Evolutionary conservation across 2,113 vertebrate species (phyloP).

Genomic region (Serilophus lunatus): DNA sequence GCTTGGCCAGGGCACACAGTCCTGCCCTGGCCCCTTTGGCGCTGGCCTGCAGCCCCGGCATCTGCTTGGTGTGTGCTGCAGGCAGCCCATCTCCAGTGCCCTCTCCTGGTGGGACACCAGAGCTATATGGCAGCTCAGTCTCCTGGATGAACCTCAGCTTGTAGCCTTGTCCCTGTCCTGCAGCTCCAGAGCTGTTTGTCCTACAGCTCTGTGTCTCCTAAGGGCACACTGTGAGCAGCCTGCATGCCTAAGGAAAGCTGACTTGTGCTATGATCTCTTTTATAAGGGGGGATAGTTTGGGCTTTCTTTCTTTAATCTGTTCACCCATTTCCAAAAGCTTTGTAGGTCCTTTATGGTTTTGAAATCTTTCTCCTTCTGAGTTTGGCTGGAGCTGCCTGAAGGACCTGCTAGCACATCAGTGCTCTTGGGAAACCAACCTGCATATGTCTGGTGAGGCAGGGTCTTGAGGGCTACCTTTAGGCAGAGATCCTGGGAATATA

Average conservation of each 20-base stretch:
- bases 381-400: not conserved
- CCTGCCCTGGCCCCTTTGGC: rapidly evolving
- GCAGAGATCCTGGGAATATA: not conserved
- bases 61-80: rapidly evolving
- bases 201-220: not conserved
- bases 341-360: not conserved
- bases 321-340: not conserved
- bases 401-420: not conserved
- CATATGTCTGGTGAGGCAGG: not conserved
- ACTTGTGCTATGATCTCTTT: not conserved
- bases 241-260: not conserved
- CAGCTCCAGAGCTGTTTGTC: not conserved
- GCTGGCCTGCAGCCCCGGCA: not conserved
- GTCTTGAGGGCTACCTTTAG: not conserved
- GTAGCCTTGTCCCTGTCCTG: not conserved
- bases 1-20: not conserved
- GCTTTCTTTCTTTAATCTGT: not conserved
- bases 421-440: not conserved
- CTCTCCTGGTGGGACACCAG: not conserved
- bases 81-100: not conserved
- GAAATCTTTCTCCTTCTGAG: not conserved
- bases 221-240: not conserved
- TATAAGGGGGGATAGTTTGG: not conserved
- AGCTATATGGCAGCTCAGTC: not conserved
- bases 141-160: not conserved